A percentile compares a stretch with the other conserved stretches of the same genome.
Conservation (phyloP, 92 coral and sea anemone species). For the Zoanthus solanderi region DNA sequence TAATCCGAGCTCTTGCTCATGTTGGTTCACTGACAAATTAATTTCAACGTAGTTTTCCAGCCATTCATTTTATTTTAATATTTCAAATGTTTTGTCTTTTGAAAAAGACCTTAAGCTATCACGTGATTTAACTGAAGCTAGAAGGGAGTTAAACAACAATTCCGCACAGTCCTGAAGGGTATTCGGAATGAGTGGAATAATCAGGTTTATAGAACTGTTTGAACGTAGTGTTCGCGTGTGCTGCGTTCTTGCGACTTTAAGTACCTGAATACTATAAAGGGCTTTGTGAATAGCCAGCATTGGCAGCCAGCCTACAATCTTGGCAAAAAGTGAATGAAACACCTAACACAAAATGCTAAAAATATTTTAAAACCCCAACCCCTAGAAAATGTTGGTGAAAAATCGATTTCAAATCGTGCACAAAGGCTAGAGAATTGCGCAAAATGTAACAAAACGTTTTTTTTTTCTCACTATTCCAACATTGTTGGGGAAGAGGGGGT, state of each 20-base stretch:
- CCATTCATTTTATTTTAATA: not conserved
- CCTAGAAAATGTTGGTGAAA: too few relatives aligned
- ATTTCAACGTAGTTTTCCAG: too few relatives aligned
- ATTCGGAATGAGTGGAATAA: not conserved
- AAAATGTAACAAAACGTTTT: too few relatives aligned
- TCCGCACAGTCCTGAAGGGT: conserved; percentile 7
- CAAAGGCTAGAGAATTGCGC: too few relatives aligned
- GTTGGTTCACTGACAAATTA: too few relatives aligned
- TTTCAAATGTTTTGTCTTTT: not conserved
- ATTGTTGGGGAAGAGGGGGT: too few relatives aligned
- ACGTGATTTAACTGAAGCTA: not conserved
- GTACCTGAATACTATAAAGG: conserved; percentile 33
- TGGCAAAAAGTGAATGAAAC: too few relatives aligned
- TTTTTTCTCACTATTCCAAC: too few relatives aligned
- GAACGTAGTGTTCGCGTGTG: not conserved
- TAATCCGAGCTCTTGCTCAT: not conserved
- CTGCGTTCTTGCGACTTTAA: not conserved
- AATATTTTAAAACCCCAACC: not conserved
- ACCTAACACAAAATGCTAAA: too few relatives aligned
- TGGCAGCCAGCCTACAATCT: conserved; percentile 36
- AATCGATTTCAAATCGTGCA: too few relatives aligned
- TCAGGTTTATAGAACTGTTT: not conserved
- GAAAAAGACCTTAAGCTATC: not conserved
- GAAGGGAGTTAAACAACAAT: not conserved
- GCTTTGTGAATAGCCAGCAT: conserved; percentile 52